A percentile compares a stretch with the other conserved stretches of the same genome.
These are phyloP conservation scores for Apamea monoglypha DNA, from an alignment of 2,888 invertebrate genomes.

Conservation along the genomic window DNA sequence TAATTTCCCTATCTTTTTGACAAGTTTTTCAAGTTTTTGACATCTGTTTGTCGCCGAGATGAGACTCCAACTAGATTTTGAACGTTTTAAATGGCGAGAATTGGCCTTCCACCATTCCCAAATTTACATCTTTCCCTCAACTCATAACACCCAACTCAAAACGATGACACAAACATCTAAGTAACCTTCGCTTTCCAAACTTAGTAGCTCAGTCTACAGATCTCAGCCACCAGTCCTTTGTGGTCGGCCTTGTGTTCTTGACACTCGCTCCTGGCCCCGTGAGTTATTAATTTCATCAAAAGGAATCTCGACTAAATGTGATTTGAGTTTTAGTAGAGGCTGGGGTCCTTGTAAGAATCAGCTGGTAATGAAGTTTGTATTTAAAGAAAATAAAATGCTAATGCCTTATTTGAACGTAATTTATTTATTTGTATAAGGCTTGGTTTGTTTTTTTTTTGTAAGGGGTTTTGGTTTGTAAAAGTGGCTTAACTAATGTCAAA, in stretches of 20 bases:
- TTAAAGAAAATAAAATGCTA: background rate
- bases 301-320: conserved; percentile 1
- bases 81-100: too few relatives aligned
- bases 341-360: background rate
- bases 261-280: conserved; percentile 22
- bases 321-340: conserved; percentile 7
- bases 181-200: background rate
- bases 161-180: background rate
- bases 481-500: background rate
- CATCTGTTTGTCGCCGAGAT: too few relatives aligned
- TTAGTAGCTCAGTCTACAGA: background rate
- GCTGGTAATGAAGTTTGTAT: background rate
- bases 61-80: too few relatives aligned
- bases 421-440: too few relatives aligned
- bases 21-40: too few relatives aligned
- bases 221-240: conserved; percentile 22
- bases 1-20: too few relatives aligned
- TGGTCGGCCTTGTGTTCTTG: conserved; percentile 35
- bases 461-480: too few relatives aligned
- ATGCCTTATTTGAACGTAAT: background rate
- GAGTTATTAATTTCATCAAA: conserved; percentile 50
- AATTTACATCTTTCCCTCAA: background rate
- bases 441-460: too few relatives aligned
- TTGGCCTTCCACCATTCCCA: too few relatives aligned
- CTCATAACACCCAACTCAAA: background rate